A percentile compares a stretch with the other conserved stretches of the same genome.
Evolutionary conservation across 2,888 invertebrate genomes (phyloP).

Genomic region (Abrostola triplasia): DNA sequence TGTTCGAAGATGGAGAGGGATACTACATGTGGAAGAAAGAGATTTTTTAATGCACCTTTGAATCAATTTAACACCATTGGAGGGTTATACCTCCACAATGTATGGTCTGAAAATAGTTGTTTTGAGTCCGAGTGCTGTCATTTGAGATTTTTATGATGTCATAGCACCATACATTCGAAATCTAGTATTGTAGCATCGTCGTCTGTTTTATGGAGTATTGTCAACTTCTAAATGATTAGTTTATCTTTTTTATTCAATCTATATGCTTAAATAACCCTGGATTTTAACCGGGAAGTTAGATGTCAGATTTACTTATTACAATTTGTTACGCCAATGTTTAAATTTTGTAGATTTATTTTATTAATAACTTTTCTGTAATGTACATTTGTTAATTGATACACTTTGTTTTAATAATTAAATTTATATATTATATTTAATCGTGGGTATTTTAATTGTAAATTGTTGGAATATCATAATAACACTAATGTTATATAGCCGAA

Average conservation of each 20-base stretch:
- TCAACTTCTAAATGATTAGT: neutral
- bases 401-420: slow-evolving; percentile 4
- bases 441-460: no score
- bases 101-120: neutral
- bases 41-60: neutral
- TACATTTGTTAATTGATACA: slow-evolving; percentile 7
- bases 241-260: neutral
- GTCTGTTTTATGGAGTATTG: neutral
- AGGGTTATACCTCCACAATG: neutral
- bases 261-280: neutral
- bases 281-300: neutral
- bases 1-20: neutral
- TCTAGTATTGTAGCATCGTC: neutral
- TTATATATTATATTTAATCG: neutral
- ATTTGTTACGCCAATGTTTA: neutral
- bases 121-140: neutral
- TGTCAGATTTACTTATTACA: neutral
- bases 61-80: neutral
- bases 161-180: neutral
- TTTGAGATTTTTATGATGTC: neutral
- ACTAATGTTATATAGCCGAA: neutral
- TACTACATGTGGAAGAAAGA: neutral
- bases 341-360: slow-evolving; percentile 4
- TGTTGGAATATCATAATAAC: no score
- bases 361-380: slow-evolving; percentile 1